These are phyloP conservation scores for Melinaea marsaeus DNA, from an alignment of 2,888 invertebrate genomes.

Conservation along the genomic window DNA sequence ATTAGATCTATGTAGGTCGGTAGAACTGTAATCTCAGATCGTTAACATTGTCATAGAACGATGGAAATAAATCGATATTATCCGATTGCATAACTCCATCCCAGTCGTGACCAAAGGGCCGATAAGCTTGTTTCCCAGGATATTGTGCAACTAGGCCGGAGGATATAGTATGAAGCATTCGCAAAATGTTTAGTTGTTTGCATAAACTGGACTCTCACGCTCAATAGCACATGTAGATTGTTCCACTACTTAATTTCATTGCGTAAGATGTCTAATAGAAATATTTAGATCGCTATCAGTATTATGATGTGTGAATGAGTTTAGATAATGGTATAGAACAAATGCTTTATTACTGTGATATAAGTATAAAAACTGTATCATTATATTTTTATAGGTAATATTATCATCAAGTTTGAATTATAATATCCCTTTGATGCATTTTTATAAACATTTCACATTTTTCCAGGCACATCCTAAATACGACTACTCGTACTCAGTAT, in stretches of 20 bases:
- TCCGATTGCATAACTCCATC: constrained; percentile 59
- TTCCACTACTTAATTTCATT: constrained; percentile 34
- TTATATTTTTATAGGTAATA: no score
- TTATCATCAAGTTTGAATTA: no score
- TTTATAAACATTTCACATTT: neutral
- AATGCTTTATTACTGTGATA: neutral
- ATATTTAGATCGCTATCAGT: constrained; percentile 26
- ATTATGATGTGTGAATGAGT: constrained; percentile 21
- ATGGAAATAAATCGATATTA: constrained; percentile 54
- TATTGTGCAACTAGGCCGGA: constrained; percentile 52
- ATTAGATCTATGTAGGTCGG: constrained; percentile 21
- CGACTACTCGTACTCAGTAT: constrained; percentile 73
- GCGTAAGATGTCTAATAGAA: constrained; percentile 35
- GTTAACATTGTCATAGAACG: constrained; percentile 48
- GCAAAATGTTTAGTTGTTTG: constrained; percentile 59
- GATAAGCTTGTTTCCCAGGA: constrained; percentile 56
- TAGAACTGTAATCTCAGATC: constrained; percentile 20
- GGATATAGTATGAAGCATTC: constrained; percentile 60
- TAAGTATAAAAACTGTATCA: neutral
- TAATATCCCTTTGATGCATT: no score
- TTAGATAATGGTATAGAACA: constrained; percentile 4
- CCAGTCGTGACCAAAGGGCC: constrained; percentile 63
- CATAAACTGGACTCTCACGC: constrained; percentile 64
- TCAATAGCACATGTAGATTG: constrained; percentile 42
- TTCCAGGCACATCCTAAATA: constrained; percentile 71